Evolutionary conservation across 2,797 vertebrate species (phyloP).

Genomic region (Delichon dasypus): DNA sequence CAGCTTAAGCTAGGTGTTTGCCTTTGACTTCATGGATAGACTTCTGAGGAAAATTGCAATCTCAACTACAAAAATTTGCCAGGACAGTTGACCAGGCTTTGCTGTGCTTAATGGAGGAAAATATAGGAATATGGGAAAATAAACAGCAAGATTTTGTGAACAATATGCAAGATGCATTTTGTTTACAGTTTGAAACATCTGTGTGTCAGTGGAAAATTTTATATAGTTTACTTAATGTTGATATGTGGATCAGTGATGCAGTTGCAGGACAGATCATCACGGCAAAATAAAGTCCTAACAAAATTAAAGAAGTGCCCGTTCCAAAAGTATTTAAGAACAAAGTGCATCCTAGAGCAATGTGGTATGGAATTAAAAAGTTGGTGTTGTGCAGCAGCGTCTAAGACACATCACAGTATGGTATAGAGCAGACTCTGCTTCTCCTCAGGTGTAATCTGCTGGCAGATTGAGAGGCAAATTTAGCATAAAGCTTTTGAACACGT

Average conservation of each 20-base stretch:
- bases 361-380: neutral
- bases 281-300: neutral
- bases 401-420: rapidly evolving
- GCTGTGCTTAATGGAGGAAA: neutral
- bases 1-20: neutral
- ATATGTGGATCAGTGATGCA: neutral
- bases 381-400: neutral
- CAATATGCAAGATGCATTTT: neutral
- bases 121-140: neutral
- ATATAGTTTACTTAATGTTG: neutral
- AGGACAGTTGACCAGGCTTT: neutral
- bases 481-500: neutral
- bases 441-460: neutral
- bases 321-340: neutral
- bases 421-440: neutral
- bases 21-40: neutral
- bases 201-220: neutral
- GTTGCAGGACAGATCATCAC: neutral
- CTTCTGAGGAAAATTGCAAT: neutral
- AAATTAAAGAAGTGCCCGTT: neutral
- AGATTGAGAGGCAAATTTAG: neutral
- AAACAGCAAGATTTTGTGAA: neutral
- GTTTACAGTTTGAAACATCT: neutral
- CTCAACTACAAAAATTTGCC: neutral
- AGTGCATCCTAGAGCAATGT: neutral